These are phyloP conservation scores for Potamilus streckersoni DNA, from an alignment of 1,140 invertebrate genomes.

Conservation along the genomic window DNA sequence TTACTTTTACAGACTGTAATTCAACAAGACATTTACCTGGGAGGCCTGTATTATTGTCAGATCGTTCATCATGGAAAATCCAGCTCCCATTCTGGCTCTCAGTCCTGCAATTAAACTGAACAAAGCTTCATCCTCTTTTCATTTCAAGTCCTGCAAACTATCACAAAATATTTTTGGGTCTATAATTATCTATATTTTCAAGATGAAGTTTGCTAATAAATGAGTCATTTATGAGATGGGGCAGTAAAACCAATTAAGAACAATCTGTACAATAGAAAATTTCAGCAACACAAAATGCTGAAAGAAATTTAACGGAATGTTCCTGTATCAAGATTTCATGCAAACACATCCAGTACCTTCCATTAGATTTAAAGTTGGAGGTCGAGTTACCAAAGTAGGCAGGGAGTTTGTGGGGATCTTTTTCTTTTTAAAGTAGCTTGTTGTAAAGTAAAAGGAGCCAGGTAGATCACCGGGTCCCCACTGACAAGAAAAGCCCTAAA, in stretches of 20 bases:
- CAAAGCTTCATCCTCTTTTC: constrained; percentile 7
- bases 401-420: too few species aligned
- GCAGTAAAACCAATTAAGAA: neutral
- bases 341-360: too few species aligned
- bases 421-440: too few species aligned
- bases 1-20: too few species aligned
- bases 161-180: neutral
- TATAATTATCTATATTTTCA: neutral
- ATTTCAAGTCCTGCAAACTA: neutral
- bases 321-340: too few species aligned
- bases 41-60: constrained; percentile 96
- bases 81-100: constrained; percentile 90
- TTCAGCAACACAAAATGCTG: neutral
- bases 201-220: neutral
- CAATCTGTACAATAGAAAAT: neutral
- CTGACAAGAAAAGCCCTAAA: too few species aligned
- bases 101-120: constrained; percentile 73
- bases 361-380: too few species aligned
- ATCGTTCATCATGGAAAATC: constrained; percentile 96
- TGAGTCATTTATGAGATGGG: neutral
- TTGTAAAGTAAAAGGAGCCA: too few species aligned
- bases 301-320: too few species aligned
- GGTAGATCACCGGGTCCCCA: too few species aligned
- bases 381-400: too few species aligned
- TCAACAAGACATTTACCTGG: too few species aligned